These are phyloP conservation scores for Chlorodrepanis virens DNA, from an alignment of 2,113 vertebrate genomes.

Conservation along the genomic window DNA sequence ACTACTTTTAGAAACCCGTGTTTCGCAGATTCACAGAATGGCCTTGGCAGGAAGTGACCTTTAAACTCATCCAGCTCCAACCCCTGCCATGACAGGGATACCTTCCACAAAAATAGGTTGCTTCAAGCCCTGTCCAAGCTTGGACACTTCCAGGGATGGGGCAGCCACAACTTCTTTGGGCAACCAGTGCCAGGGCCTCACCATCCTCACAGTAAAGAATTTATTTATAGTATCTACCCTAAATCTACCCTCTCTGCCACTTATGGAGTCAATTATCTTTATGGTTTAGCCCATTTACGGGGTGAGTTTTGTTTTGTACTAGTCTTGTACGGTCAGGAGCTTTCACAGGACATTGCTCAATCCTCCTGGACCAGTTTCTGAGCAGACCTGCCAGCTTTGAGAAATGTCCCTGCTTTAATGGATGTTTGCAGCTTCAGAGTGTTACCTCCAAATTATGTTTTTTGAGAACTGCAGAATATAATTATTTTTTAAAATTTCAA, in stretches of 20 bases:
- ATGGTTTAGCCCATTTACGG: not conserved
- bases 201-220: not conserved
- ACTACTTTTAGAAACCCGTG: accelerated
- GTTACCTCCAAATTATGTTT: not conserved
- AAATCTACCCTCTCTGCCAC: not conserved
- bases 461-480: not conserved
- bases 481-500: not conserved
- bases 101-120: not conserved
- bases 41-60: not conserved
- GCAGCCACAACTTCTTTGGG: not conserved
- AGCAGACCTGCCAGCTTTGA: not conserved
- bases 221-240: not conserved
- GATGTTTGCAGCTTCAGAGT: not conserved
- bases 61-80: not conserved
- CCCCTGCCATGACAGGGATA: not conserved
- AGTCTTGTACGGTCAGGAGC: not conserved
- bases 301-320: not conserved
- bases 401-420: not conserved
- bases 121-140: not conserved
- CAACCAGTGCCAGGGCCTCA: not conserved
- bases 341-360: conserved; percentile 22
- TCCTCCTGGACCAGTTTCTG: not conserved
- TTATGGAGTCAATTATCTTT: not conserved
- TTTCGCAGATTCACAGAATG: not conserved
- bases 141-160: not conserved